Evolutionary conservation across 2,888 invertebrate genomes (phyloP).

Genomic region (Eupelmus urozonus): DNA sequence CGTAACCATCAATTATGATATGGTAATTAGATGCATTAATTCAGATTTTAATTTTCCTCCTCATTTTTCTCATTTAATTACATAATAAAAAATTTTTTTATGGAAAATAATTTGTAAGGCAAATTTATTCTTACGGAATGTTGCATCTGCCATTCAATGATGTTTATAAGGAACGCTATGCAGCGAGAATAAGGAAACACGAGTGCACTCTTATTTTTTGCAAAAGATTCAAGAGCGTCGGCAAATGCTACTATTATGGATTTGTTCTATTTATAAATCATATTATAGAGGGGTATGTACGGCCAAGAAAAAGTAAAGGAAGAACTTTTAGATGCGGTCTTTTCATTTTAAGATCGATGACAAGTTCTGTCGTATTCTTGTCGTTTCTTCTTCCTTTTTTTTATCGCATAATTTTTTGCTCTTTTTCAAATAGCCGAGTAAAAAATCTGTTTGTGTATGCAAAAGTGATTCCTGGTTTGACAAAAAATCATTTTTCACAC

Average conservation of each 20-base stretch:
- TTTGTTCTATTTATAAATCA: constrained; percentile 23
- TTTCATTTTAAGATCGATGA: constrained; percentile 1
- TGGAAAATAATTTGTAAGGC: too few relatives aligned
- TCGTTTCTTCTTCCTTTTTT: not conserved
- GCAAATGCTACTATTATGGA: constrained; percentile 6
- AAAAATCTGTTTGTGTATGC: too few relatives aligned
- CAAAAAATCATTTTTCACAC: too few relatives aligned
- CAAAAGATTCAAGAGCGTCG: constrained; percentile 2
- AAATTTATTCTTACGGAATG: not conserved
- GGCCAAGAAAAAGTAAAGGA: not conserved
- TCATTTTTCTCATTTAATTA: constrained; percentile 7
- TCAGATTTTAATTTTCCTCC: too few relatives aligned
- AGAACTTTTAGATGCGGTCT: not conserved
- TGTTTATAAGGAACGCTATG: not conserved
- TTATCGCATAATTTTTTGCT: too few relatives aligned
- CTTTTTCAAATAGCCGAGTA: too few relatives aligned
- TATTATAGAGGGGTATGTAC: not conserved
- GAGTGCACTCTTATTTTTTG: constrained; percentile 7
- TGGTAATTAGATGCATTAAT: too few relatives aligned
- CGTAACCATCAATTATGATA: too few relatives aligned
- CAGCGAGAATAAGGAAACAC: not conserved
- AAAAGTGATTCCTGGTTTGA: too few relatives aligned
- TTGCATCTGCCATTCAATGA: not conserved
- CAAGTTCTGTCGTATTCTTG: not conserved
- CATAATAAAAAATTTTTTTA: not conserved